phyloP scores from a whole-genome alignment of 1,140 invertebrate species.

The Centruroides sculpturatus region DNA sequence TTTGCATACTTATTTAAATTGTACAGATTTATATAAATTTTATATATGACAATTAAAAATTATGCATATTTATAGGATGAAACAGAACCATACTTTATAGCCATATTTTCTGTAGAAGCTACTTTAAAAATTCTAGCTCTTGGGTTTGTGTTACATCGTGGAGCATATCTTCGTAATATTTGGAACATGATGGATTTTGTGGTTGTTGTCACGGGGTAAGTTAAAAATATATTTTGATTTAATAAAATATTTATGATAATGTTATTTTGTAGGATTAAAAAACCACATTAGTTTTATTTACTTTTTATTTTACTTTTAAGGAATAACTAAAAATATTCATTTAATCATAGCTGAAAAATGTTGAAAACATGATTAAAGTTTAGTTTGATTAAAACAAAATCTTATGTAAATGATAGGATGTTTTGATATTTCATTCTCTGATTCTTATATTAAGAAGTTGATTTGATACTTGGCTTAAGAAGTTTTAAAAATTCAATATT shows the following conservation, averaged over 20 bases:
- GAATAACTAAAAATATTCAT: background rate
- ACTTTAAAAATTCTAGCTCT: slow-evolving; percentile 99
- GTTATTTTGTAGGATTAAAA: background rate
- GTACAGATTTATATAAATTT: too few relatives aligned
- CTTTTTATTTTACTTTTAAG: background rate
- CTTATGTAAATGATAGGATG: too few relatives aligned
- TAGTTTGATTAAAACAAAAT: too few relatives aligned
- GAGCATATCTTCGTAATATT: slow-evolving; percentile 97
- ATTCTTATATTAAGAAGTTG: too few relatives aligned
- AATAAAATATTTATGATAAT: background rate
- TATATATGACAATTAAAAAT: too few relatives aligned
- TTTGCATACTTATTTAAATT: too few relatives aligned
- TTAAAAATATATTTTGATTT: slow-evolving; percentile 20
- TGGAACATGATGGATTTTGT: slow-evolving; percentile 99
- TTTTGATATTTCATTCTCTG: too few relatives aligned
- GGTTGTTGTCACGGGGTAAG: slow-evolving; percentile 99
- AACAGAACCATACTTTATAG: slow-evolving; percentile 99
- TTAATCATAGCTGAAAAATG: background rate
- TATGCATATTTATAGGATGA: slow-evolving; percentile 54
- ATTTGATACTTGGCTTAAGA: too few relatives aligned
- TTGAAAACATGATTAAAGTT: background rate
- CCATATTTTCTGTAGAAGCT: slow-evolving; percentile 99
- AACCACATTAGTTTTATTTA: background rate
- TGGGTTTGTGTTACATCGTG: slow-evolving; percentile 98
- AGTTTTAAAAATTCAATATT: too few relatives aligned